phyloP scores from a whole-genome alignment of 2,113 vertebrate genomes.

The Seriola quinqueradiata region DNA sequence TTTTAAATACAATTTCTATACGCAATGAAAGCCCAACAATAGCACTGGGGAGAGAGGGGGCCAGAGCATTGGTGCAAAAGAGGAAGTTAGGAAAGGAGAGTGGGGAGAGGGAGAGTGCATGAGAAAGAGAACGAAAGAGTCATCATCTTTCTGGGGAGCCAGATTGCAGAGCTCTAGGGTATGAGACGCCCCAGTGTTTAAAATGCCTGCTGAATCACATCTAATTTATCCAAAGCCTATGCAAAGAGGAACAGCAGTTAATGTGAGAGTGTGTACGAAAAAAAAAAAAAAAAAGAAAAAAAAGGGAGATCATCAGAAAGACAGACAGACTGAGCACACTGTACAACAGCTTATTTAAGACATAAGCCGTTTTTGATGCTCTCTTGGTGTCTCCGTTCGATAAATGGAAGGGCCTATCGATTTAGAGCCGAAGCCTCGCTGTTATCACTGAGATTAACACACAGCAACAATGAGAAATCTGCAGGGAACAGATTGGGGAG shows the following conservation, averaged over 20 bases:
- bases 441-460: slow-evolving; percentile 66
- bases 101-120: slow-evolving; percentile 9
- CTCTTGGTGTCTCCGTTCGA: slow-evolving; percentile 44
- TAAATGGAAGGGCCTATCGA: slow-evolving; percentile 65
- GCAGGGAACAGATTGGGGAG: slow-evolving; percentile 34
- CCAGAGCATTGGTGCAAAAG: not conserved
- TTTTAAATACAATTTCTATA: slow-evolving; percentile 79
- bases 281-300: not conserved
- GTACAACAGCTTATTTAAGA: slow-evolving; percentile 60
- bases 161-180: slow-evolving; percentile 72
- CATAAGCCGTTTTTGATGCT: slow-evolving; percentile 55
- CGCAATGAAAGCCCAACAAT: slow-evolving; percentile 63
- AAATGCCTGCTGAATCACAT: slow-evolving; percentile 73
- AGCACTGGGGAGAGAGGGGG: slow-evolving; percentile 32
- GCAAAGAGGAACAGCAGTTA: slow-evolving; percentile 33
- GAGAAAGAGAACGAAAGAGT: slow-evolving; percentile 52
- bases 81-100: slow-evolving; percentile 29
- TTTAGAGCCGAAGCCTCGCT: slow-evolving; percentile 38
- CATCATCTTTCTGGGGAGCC: slow-evolving; percentile 65
- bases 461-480: slow-evolving; percentile 54
- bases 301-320: slow-evolving; percentile 11
- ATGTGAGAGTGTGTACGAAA: not conserved
- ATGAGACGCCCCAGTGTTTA: slow-evolving; percentile 64
- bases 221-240: slow-evolving; percentile 70
- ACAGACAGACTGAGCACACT: slow-evolving; percentile 16